Evolutionary conservation across 2,888 invertebrate genomes (phyloP).

Genomic region (Tridacna gigas): DNA sequence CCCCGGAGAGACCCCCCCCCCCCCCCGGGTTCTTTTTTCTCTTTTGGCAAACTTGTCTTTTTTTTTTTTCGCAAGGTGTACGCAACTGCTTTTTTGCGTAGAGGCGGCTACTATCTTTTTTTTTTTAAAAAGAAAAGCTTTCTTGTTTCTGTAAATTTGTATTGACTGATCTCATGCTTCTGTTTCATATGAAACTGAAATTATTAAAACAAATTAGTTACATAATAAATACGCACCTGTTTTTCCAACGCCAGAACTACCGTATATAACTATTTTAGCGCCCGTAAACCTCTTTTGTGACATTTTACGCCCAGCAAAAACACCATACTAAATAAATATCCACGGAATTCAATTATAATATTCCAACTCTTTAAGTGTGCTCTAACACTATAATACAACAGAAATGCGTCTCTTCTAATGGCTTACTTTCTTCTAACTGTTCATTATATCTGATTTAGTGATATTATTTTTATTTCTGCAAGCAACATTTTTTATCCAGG

Average conservation of each 20-base stretch:
- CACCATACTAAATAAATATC: background rate
- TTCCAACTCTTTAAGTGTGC: background rate
- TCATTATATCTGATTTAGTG: background rate
- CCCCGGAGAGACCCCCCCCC: no score
- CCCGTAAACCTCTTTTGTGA: conserved; percentile 88
- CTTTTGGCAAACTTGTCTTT: no score
- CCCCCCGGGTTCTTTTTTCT: no score
- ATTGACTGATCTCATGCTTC: no score
- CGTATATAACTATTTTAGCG: conserved; percentile 95
- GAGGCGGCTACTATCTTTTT: no score
- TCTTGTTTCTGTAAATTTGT: no score
- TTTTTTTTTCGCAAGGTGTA: no score
- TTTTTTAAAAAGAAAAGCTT: no score
- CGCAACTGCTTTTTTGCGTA: no score
- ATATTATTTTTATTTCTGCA: background rate
- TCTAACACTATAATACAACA: background rate
- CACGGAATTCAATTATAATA: background rate
- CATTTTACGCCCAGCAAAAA: conserved; percentile 19
- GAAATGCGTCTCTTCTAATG: background rate
- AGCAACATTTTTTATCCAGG: background rate
- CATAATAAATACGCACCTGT: conserved; percentile 91
- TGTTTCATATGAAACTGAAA: no score
- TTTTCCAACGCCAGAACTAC: conserved; percentile 95
- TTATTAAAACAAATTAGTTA: no score
- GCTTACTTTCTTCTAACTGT: background rate